A percentile compares a stretch with the other conserved stretches of the same genome.
These are phyloP conservation scores for Pteruthius melanotis DNA, from an alignment of 2,113 vertebrate genomes.

Conservation along the genomic window DNA sequence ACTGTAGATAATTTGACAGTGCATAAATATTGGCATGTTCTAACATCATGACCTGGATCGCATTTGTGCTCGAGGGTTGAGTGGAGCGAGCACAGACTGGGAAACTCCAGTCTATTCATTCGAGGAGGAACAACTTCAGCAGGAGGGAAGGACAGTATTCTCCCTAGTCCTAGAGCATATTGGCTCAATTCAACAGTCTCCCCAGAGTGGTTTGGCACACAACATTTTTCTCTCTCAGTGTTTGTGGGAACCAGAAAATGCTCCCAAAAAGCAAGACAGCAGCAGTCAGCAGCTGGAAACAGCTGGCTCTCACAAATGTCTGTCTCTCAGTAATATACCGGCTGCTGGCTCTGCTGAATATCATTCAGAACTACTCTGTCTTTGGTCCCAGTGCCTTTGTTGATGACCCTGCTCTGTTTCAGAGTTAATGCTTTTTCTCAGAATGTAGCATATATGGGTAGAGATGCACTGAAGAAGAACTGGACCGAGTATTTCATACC, in stretches of 20 bases:
- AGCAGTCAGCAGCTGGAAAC: conserved; percentile 24
- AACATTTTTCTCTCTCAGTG: neutral
- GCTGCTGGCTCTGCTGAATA: neutral
- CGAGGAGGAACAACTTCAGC: neutral
- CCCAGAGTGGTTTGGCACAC: neutral
- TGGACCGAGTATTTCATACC: neutral
- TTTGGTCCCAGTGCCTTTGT: neutral
- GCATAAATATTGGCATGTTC: neutral
- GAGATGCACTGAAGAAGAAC: neutral
- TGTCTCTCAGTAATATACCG: neutral
- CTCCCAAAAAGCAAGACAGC: neutral
- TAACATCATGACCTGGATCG: neutral
- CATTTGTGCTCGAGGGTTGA: rapidly evolving
- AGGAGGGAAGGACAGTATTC: neutral
- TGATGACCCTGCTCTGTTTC: neutral
- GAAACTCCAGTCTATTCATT: neutral
- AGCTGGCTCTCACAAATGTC: neutral
- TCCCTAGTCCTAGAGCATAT: neutral
- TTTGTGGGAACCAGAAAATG: conserved; percentile 1
- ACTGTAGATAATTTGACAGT: neutral
- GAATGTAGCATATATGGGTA: neutral
- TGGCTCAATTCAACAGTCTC: neutral
- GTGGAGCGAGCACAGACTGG: neutral
- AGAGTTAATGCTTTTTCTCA: neutral
- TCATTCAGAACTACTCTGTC: neutral